Conservation (phyloP, 2,113 vertebrate species). For the Alethe diademata region DNA sequence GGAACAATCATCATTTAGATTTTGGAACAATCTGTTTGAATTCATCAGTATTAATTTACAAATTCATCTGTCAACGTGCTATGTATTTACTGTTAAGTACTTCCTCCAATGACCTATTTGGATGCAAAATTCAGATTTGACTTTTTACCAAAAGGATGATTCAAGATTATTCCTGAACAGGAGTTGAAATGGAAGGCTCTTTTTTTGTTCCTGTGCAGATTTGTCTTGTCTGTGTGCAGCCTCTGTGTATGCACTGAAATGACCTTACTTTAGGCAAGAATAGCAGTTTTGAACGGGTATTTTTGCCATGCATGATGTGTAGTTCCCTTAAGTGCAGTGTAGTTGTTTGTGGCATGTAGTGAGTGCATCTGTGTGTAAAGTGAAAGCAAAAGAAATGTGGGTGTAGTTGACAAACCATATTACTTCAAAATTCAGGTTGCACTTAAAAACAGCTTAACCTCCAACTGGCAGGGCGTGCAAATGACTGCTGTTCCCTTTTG, state of each 20-base stretch:
- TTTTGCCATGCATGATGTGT: slow-evolving; percentile 32
- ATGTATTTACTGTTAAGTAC: neutral
- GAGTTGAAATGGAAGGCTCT: slow-evolving; percentile 2
- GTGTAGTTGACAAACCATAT: neutral
- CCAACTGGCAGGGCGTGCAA: accelerated
- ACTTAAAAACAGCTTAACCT: neutral
- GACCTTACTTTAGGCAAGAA: neutral
- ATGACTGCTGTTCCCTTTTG: neutral
- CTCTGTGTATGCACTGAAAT: neutral
- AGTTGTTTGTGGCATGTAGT: slow-evolving; percentile 51
- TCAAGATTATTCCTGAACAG: neutral
- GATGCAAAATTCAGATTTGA: neutral
- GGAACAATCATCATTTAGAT: neutral
- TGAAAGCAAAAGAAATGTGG: neutral
- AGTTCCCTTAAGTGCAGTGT: neutral
- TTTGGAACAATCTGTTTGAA: neutral
- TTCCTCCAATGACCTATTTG: neutral
- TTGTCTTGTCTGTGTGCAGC: neutral
- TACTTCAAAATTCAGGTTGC: neutral
- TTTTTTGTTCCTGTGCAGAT: neutral
- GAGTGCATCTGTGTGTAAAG: slow-evolving; percentile 18
- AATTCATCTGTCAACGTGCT: neutral
- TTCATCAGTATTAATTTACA: neutral
- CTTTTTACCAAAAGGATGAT: neutral
- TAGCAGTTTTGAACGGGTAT: neutral